A percentile compares a stretch with the other conserved stretches of the same genome.
Evolutionary conservation across 2,888 invertebrate species (phyloP).

Genomic region (Gortyna flavago): DNA sequence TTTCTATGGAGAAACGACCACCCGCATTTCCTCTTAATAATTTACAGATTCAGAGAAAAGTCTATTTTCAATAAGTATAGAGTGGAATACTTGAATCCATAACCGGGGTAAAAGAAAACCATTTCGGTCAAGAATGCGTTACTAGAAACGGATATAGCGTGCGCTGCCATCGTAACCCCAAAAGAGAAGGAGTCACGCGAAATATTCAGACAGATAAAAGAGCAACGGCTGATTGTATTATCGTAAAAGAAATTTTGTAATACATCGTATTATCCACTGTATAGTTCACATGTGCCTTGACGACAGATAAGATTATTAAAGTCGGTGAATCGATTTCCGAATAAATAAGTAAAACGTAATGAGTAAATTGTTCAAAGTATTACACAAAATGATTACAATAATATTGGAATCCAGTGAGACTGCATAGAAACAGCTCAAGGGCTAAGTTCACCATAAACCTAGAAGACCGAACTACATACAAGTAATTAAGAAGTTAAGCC

Average conservation of each 20-base stretch:
- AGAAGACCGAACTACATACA: background rate
- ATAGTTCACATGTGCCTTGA: slow-evolving; percentile 9
- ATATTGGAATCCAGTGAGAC: background rate
- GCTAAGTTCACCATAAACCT: background rate
- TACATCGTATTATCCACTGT: slow-evolving; percentile 25
- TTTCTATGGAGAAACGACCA: too few relatives aligned
- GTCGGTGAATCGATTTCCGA: slow-evolving; percentile 11
- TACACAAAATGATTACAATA: background rate
- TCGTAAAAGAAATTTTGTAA: slow-evolving; percentile 47
- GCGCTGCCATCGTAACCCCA: slow-evolving; percentile 45
- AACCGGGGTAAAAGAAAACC: slow-evolving; percentile 38
- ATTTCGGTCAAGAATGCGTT: slow-evolving; percentile 50
- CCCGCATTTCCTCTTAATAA: too few relatives aligned
- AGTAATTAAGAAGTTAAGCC: slow-evolving; percentile 36
- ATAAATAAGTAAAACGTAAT: slow-evolving; percentile 9
- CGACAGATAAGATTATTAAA: slow-evolving; percentile 42
- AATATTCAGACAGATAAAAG: slow-evolving; percentile 66
- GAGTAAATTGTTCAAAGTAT: slow-evolving; percentile 9
- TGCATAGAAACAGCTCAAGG: background rate
- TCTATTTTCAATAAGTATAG: slow-evolving; percentile 23
- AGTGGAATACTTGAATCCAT: slow-evolving; percentile 28
- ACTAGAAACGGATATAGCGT: slow-evolving; percentile 61
- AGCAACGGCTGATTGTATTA: slow-evolving; percentile 67
- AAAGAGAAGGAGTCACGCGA: slow-evolving; percentile 70
- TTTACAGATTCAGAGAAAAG: background rate